Evolutionary conservation across 2,888 invertebrate species (phyloP).

Genomic region (Drosophila peninsularis): DNA sequence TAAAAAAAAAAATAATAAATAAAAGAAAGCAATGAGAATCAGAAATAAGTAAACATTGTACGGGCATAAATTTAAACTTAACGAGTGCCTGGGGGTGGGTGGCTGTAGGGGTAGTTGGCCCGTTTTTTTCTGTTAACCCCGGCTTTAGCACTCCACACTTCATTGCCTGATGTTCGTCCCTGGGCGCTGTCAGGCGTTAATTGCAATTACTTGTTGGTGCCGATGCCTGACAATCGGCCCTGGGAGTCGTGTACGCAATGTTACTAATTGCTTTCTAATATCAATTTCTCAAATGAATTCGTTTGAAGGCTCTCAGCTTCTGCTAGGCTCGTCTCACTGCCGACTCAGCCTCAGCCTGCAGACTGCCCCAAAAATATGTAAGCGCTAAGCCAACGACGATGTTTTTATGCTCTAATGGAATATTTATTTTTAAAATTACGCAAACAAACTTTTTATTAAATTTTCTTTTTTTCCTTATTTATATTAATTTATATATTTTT

Average conservation of each 20-base stretch:
- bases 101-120: neutral
- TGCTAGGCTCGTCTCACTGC: slow-evolving; percentile 27
- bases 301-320: slow-evolving; percentile 52
- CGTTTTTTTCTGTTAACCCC: neutral
- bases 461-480: too few relatives aligned
- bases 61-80: slow-evolving; percentile 70
- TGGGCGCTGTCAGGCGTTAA: slow-evolving; percentile 45
- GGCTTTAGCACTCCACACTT: neutral
- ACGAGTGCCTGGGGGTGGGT: slow-evolving; percentile 37
- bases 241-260: slow-evolving; percentile 22
- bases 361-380: slow-evolving; percentile 20
- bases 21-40: slow-evolving; percentile 48
- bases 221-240: slow-evolving; percentile 12
- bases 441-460: too few relatives aligned
- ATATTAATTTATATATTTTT: too few relatives aligned
- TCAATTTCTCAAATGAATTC: slow-evolving; percentile 71
- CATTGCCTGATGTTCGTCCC: neutral
- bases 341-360: slow-evolving; percentile 5
- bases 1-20: slow-evolving; percentile 23
- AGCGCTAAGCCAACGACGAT: too few relatives aligned
- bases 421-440: neutral
- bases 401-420: neutral
- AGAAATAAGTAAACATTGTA: slow-evolving; percentile 62
- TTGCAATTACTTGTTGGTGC: slow-evolving; percentile 49
- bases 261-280: slow-evolving; percentile 73